Evolutionary conservation across 2,113 vertebrate genomes (phyloP), one percentile per base, ranked within the genome.

Genomic region (Equus quagga): DNA sequence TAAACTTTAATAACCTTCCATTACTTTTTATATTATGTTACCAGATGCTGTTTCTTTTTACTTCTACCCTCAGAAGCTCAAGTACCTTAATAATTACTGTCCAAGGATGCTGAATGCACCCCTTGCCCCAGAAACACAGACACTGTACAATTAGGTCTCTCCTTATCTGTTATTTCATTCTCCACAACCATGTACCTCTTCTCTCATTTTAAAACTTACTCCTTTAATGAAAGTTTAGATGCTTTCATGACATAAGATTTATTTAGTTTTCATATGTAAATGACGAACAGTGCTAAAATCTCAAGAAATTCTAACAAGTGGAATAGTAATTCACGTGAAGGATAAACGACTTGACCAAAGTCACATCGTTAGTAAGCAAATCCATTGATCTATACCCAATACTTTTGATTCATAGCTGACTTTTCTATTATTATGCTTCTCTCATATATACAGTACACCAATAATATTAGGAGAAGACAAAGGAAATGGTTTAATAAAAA

Each of bases 321-420:
- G 78, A 97, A 72, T 70, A 49, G 51, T 91, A 65, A 93, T 70
- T 79, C 33, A 80, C 36, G 21, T n/a, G 11, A 84, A 87, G 23
- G n/a, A 81, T 64, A 89, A 88, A 86, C n/a, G 15, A 81, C 6
- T 54, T 80, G 26, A 79, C 51, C 51, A 91, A 92, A 94, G 65
- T 69, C 44, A 90, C 14, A 65, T 4, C 72, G 6, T 46, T 56
- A 75, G 5, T 44, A 15, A 96, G 10, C 21, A 88, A 87, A 79
- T 13, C 17, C 41, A 67, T 1, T 41, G 56, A 86, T 19, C n/a
- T 85, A 24, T 46, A 83, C 4, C 3, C 44, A 82, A 36, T 62
- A 54, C 36, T 80, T 9, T 24, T 64, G 17, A 78, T 64, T 79
- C 46, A 31, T 26, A 80, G 5, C 19, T 83, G 21, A 84, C 56